These are phyloP conservation scores for Leptinotarsa rubiginosa DNA, from an alignment of 2,888 invertebrate genomes.

Conservation along the genomic window DNA sequence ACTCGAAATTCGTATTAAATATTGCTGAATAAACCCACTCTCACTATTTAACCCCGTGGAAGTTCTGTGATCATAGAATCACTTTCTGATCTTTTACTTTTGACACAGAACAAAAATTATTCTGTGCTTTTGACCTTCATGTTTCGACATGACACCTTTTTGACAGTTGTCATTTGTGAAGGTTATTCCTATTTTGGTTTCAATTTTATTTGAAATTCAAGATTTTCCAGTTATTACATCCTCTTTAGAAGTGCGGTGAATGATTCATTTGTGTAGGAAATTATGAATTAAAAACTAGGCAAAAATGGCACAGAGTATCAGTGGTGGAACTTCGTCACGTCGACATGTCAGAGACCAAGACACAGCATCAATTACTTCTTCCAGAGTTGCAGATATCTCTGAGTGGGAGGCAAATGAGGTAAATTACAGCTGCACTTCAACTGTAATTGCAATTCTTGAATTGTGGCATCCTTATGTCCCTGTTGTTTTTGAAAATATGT, in stretches of 20 bases:
- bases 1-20: too few relatives aligned
- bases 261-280: background rate
- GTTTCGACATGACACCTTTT: background rate
- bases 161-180: background rate
- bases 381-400: conserved; percentile 74
- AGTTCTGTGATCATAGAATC: too few relatives aligned
- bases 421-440: conserved; percentile 37
- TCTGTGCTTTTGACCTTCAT: too few relatives aligned
- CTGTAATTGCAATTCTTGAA: background rate
- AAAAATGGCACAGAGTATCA: conserved; percentile 73
- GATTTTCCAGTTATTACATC: background rate
- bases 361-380: conserved; percentile 69
- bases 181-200: conserved; percentile 9
- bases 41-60: too few relatives aligned
- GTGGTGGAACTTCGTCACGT: conserved; percentile 74
- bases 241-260: background rate
- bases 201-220: conserved; percentile 1
- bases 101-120: too few relatives aligned
- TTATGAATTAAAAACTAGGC: conserved; percentile 26
- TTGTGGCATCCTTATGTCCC: too few relatives aligned
- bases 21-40: too few relatives aligned
- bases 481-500: too few relatives aligned
- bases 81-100: too few relatives aligned
- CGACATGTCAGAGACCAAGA: conserved; percentile 74
- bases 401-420: conserved; percentile 87